Percentiles rank a stretch among this genome's conserved stretches.
Conservation (phyloP, 2,113 vertebrate species). For the Platichthys flesus region DNA sequence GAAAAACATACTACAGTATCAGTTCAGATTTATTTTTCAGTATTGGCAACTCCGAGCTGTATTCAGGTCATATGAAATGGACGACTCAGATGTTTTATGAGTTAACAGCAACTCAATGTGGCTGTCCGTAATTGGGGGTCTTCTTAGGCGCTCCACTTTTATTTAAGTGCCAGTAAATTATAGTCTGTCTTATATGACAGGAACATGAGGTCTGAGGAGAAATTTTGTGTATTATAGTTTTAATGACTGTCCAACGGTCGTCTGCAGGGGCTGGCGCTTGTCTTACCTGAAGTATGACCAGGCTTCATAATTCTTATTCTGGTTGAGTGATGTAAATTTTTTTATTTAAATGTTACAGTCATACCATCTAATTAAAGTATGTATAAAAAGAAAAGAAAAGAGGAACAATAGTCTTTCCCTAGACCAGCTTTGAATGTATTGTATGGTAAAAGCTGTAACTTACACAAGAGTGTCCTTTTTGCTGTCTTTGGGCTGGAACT, state of each 20-base stretch:
- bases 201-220: neutral
- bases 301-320: neutral
- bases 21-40: no score
- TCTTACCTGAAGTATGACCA: neutral
- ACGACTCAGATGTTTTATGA: neutral
- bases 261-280: neutral
- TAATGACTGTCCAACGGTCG: neutral
- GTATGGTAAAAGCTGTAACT: constrained; percentile 67
- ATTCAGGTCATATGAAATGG: neutral
- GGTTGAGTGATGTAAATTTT: neutral
- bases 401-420: no score
- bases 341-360: neutral
- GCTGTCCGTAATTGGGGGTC: neutral
- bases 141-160: neutral
- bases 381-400: no score
- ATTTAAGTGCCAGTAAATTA: neutral
- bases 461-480: constrained; percentile 98
- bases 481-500: constrained; percentile 95
- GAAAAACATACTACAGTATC: no score
- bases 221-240: neutral
- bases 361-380: no score
- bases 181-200: neutral
- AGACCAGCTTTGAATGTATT: neutral
- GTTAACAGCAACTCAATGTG: no score
- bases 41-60: neutral